Conservation (phyloP, 2,113 vertebrate genomes). For the Illadopsis cleaveri region DNA sequence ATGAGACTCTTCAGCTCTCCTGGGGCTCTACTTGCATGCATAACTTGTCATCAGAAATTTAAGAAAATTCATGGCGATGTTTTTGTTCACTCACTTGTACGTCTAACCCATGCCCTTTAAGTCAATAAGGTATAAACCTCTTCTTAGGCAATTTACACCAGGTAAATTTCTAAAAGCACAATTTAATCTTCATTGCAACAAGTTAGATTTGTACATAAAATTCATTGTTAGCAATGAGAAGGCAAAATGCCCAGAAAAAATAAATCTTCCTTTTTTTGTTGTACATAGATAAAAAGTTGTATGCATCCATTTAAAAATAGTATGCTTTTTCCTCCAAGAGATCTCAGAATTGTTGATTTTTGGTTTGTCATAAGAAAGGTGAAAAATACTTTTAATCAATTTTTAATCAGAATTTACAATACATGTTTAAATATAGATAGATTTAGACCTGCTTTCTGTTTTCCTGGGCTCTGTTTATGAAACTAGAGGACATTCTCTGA, state of each 20-base stretch:
- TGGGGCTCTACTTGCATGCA: neutral
- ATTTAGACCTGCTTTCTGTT: neutral
- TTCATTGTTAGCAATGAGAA: neutral
- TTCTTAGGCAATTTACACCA: neutral
- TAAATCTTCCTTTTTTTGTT: neutral
- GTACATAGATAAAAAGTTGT: neutral
- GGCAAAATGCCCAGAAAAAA: neutral
- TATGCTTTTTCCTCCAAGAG: neutral
- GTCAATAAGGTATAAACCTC: neutral
- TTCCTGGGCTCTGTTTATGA: neutral
- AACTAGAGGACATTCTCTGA: neutral
- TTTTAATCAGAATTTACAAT: neutral
- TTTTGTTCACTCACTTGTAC: neutral
- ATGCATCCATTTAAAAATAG: neutral
- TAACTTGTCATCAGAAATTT: constrained; percentile 36
- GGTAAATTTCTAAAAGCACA: neutral
- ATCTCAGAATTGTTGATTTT: neutral
- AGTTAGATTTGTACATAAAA: neutral
- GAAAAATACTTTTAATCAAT: neutral
- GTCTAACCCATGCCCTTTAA: neutral
- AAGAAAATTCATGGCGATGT: neutral
- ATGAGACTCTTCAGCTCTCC: constrained; percentile 5
- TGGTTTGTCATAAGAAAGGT: neutral
- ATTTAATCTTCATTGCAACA: neutral
- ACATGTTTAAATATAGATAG: neutral